Percentiles rank a stretch among this genome's conserved stretches.
phyloP scores from a whole-genome alignment of 2,888 invertebrate genomes.

The Nipponacmea schrenckii region DNA sequence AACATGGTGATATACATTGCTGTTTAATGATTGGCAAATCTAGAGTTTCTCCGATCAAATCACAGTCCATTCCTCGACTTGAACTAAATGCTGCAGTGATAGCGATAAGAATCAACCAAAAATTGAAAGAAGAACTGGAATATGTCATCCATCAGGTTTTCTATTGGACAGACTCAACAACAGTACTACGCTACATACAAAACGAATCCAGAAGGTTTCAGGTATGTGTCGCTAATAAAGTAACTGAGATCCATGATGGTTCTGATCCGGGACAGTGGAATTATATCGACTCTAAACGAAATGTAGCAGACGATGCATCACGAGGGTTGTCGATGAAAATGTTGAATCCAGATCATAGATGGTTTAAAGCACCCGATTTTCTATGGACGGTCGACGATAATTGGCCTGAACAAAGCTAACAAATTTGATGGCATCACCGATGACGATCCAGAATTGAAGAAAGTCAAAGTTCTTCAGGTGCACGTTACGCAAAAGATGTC shows the following conservation, averaged over 20 bases:
- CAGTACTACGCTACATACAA: conserved; percentile 8
- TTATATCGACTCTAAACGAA: conserved; percentile 3
- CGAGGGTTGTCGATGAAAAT: too few relatives aligned
- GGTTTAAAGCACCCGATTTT: conserved; percentile 20
- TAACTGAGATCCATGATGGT: conserved; percentile 13
- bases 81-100: conserved; percentile 17
- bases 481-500: background rate
- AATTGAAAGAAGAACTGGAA: background rate
- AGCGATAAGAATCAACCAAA: conserved; percentile 1
- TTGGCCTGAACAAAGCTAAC: conserved; percentile 17
- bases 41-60: conserved; percentile 14
- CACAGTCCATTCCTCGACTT: conserved; percentile 15
- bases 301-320: too few relatives aligned
- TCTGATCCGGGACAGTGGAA: conserved; percentile 6
- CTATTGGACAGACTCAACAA: conserved; percentile 12
- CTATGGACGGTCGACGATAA: conserved; percentile 9
- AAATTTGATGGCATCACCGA: background rate
- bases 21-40: conserved; percentile 14
- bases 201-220: conserved; percentile 13
- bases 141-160: background rate
- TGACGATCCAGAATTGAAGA: background rate
- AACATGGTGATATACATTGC: conserved; percentile 13
- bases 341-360: too few relatives aligned
- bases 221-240: conserved; percentile 13
- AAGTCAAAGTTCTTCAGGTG: background rate